A percentile compares a stretch with the other conserved stretches of the same genome.
These are phyloP conservation scores for Sarcophaga variegata DNA, from an alignment of 2,888 invertebrate genomes.

Conservation along the genomic window DNA sequence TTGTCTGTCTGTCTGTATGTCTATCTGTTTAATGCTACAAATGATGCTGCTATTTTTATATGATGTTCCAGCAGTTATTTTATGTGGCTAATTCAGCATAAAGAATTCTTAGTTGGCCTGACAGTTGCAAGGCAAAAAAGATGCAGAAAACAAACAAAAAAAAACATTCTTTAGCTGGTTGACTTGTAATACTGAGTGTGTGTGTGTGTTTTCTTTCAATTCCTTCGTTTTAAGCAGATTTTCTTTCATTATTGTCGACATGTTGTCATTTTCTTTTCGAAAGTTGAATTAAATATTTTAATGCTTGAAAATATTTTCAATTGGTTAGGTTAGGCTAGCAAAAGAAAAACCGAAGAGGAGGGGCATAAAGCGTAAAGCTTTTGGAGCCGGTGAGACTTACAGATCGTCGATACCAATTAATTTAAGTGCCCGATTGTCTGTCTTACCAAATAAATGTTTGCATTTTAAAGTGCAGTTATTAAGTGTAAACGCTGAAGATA, in stretches of 20 bases:
- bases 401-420: slow-evolving; percentile 67
- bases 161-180: slow-evolving; percentile 40
- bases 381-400: not conserved
- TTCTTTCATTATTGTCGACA: slow-evolving; percentile 70
- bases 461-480: not conserved
- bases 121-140: slow-evolving; percentile 27
- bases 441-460: not conserved
- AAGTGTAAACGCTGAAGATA: not conserved
- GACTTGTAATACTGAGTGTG: slow-evolving; percentile 5
- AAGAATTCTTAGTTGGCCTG: slow-evolving; percentile 59
- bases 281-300: slow-evolving; percentile 67
- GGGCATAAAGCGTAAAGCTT: not conserved
- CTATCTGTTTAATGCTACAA: not conserved
- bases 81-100: slow-evolving; percentile 37
- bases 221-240: slow-evolving; percentile 63
- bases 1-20: not conserved
- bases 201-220: slow-evolving; percentile 29
- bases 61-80: slow-evolving; percentile 25
- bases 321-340: not conserved
- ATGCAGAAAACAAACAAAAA: not conserved
- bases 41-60: slow-evolving; percentile 21
- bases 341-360: not conserved
- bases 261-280: slow-evolving; percentile 69
- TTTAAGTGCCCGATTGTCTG: slow-evolving; percentile 54
- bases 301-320: slow-evolving; percentile 2